Percentiles rank a stretch among this genome's conserved stretches.
phyloP scores from a whole-genome alignment of 2,113 vertebrate species.

The Albula goreensis region DNA sequence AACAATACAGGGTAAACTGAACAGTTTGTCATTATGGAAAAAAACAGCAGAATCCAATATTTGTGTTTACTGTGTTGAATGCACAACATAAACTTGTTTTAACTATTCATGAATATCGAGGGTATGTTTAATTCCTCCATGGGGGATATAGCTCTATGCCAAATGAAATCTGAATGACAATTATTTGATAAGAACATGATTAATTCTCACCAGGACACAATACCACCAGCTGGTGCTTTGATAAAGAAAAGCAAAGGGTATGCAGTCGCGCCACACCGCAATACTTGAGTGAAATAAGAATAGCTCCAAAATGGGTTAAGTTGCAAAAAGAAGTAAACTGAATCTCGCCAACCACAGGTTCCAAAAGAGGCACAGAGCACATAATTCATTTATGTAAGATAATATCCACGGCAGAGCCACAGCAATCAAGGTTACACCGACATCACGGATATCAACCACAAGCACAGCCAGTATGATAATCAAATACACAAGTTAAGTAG shows the following conservation, averaged over 20 bases:
- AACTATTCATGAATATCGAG: too few relatives aligned
- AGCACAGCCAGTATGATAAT: neutral
- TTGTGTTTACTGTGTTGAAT: too few relatives aligned
- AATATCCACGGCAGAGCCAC: neutral
- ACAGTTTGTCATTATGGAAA: too few relatives aligned
- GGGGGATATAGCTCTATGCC: neutral
- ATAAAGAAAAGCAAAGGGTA: neutral
- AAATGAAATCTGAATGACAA: neutral
- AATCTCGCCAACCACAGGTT: neutral
- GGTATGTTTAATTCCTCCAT: neutral
- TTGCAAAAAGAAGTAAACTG: neutral
- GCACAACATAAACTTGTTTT: too few relatives aligned
- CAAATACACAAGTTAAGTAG: neutral
- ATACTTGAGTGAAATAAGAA: neutral
- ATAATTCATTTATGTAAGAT: neutral
- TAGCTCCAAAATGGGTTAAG: neutral
- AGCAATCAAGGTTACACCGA: neutral
- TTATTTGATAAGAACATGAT: neutral
- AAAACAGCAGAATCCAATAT: too few relatives aligned
- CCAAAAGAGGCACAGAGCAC: neutral
- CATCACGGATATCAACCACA: neutral
- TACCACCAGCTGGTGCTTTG: neutral
- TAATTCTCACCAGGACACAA: neutral
- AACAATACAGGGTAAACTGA: too few relatives aligned
- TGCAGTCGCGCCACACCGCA: neutral